Evolutionary conservation across 2,797 vertebrate genomes (phyloP).

Genomic region (Distichodus sexfasciatus): DNA sequence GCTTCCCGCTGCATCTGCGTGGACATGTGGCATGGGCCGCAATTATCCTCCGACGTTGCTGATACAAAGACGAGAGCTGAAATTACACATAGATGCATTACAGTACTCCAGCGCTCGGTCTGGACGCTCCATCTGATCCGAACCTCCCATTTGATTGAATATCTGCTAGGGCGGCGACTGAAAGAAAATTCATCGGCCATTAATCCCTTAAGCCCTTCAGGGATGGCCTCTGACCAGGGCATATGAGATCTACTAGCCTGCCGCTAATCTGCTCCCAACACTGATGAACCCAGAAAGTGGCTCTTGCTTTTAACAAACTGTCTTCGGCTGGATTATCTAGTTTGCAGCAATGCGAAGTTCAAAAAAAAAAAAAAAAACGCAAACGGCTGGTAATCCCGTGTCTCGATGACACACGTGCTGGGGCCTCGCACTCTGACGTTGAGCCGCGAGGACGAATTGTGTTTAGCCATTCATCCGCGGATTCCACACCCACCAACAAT

Average conservation of each 20-base stretch:
- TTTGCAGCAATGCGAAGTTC: slow-evolving; percentile 59
- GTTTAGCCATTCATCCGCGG: slow-evolving; percentile 45
- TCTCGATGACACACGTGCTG: slow-evolving; percentile 53
- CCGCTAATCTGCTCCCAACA: slow-evolving; percentile 76
- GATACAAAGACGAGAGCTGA: not conserved
- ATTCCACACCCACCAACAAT: slow-evolving; percentile 25
- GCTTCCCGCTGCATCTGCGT: slow-evolving; percentile 1
- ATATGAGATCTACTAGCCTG: slow-evolving; percentile 79
- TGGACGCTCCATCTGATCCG: slow-evolving; percentile 30
- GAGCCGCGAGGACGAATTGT: slow-evolving; percentile 46
- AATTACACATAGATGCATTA: slow-evolving; percentile 11
- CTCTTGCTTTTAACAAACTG: slow-evolving; percentile 75
- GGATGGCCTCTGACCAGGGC: slow-evolving; percentile 78
- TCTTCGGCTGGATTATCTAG: slow-evolving; percentile 74
- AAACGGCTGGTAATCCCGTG: slow-evolving; percentile 53
- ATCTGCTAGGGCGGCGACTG: slow-evolving; percentile 58
- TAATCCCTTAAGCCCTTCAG: slow-evolving; percentile 81
- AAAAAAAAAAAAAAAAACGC: no score
- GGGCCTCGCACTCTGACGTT: slow-evolving; percentile 44
- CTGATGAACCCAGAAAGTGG: slow-evolving; percentile 77
- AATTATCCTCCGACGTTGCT: slow-evolving; percentile 13
- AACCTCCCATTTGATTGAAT: slow-evolving; percentile 68
- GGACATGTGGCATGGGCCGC: not conserved
- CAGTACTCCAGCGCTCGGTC: not conserved
- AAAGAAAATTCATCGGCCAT: slow-evolving; percentile 57